Evolutionary conservation across 2,113 vertebrate species (phyloP).

Genomic region (Pangasianodon hypophthalmus): DNA sequence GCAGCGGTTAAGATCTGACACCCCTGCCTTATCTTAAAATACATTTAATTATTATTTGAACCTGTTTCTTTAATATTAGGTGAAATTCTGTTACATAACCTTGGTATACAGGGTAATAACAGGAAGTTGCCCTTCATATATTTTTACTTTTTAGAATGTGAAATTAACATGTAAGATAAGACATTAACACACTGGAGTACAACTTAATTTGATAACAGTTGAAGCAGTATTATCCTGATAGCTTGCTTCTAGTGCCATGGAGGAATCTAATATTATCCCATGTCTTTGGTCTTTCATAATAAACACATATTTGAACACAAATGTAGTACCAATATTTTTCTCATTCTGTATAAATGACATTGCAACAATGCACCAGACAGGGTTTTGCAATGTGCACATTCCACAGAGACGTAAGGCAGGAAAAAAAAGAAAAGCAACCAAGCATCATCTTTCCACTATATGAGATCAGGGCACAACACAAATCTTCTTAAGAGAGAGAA

Average conservation of each 20-base stretch:
- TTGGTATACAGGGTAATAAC: neutral
- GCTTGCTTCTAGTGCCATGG: neutral
- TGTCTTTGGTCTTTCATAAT: neutral
- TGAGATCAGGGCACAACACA: slow-evolving; percentile 34
- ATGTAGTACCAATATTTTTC: neutral
- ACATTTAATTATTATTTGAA: neutral
- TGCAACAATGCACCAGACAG: slow-evolving; percentile 11
- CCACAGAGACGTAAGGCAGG: neutral
- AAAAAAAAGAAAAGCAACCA: neutral
- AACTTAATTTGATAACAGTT: neutral
- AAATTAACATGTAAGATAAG: neutral
- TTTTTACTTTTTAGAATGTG: neutral
- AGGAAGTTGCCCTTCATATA: neutral
- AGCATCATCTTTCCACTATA: slow-evolving; percentile 40
- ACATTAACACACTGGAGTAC: neutral
- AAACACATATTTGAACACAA: neutral
- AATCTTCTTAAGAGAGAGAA: slow-evolving; percentile 41
- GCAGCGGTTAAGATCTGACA: neutral
- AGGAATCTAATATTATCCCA: neutral
- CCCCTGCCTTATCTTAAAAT: neutral
- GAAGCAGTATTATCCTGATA: neutral
- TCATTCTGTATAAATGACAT: neutral
- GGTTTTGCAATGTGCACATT: neutral
- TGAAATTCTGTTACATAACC: neutral
- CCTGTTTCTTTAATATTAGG: neutral